Percentiles rank a stretch among this genome's conserved stretches.
Conservation (phyloP, 2,113 vertebrate species). For the Aegotheles bennettii region DNA sequence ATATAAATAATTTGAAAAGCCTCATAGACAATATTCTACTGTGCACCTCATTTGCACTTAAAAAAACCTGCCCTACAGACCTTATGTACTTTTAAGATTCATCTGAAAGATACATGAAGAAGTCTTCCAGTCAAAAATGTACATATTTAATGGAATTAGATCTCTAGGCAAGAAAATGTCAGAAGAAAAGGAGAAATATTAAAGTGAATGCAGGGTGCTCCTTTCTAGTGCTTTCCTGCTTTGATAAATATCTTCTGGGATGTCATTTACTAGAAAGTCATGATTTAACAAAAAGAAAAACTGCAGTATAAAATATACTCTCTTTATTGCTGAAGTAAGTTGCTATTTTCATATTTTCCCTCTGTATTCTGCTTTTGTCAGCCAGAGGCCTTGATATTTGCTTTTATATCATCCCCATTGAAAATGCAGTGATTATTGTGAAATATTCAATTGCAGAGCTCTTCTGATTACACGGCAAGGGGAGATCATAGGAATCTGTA, state of each 20-base stretch:
- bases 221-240: conserved; percentile 72
- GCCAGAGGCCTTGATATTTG: conserved; percentile 68
- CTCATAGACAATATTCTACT: conserved; percentile 77
- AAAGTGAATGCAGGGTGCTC: conserved; percentile 73
- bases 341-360: conserved; percentile 69
- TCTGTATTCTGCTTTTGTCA: conserved; percentile 71
- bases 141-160: conserved; percentile 86
- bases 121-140: conserved; percentile 77
- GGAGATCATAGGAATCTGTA: conserved; percentile 3
- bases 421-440: conserved; percentile 67
- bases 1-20: conserved; percentile 82
- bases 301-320: conserved; percentile 67
- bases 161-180: conserved; percentile 81
- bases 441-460: conserved; percentile 60
- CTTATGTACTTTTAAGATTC: conserved; percentile 83
- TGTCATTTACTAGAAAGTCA: conserved; percentile 80
- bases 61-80: conserved; percentile 81
- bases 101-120: conserved; percentile 83
- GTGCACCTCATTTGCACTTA: conserved; percentile 82
- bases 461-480: conserved; percentile 49
- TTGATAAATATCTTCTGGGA: conserved; percentile 85
- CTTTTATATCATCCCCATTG: conserved; percentile 60
- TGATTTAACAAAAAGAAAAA: conserved; percentile 76
- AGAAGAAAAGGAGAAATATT: conserved; percentile 79
- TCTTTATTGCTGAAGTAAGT: conserved; percentile 70